These are phyloP conservation scores for Cetonia aurata DNA, from an alignment of 2,888 invertebrate genomes.

Conservation along the genomic window DNA sequence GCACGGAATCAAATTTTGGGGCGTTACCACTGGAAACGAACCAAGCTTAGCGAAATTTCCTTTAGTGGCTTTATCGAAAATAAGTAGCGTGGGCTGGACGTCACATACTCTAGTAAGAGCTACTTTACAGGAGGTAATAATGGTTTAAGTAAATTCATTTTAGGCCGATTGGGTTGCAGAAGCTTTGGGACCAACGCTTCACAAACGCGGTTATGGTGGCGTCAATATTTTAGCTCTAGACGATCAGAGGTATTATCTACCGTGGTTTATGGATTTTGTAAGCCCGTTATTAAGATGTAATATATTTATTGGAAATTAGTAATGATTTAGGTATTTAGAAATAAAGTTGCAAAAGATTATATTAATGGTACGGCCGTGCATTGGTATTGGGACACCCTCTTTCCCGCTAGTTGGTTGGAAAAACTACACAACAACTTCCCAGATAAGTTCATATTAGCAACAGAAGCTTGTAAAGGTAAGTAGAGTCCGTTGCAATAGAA, in stretches of 20 bases:
- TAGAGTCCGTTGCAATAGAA: neutral
- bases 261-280: slow-evolving; percentile 60
- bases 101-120: slow-evolving; percentile 64
- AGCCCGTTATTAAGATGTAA: neutral
- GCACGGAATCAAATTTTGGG: slow-evolving; percentile 80
- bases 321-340: slow-evolving; percentile 56
- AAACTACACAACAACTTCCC: slow-evolving; percentile 63
- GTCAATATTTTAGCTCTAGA: slow-evolving; percentile 81
- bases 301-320: too few relatives aligned
- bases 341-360: slow-evolving; percentile 69
- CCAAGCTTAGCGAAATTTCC: slow-evolving; percentile 75
- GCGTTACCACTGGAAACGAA: slow-evolving; percentile 89
- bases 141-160: slow-evolving; percentile 47
- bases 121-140: neutral
- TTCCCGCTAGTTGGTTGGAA: slow-evolving; percentile 73
- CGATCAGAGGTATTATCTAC: slow-evolving; percentile 77
- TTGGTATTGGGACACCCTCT: slow-evolving; percentile 81
- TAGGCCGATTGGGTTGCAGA: slow-evolving; percentile 77
- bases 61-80: slow-evolving; percentile 62
- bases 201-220: slow-evolving; percentile 70
- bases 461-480: slow-evolving; percentile 83
- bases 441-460: slow-evolving; percentile 74
- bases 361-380: slow-evolving; percentile 85
- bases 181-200: slow-evolving; percentile 81
- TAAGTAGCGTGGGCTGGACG: slow-evolving; percentile 84